Evolutionary conservation across 2,113 vertebrate genomes (phyloP).

Genomic region (Meriones unguiculatus): DNA sequence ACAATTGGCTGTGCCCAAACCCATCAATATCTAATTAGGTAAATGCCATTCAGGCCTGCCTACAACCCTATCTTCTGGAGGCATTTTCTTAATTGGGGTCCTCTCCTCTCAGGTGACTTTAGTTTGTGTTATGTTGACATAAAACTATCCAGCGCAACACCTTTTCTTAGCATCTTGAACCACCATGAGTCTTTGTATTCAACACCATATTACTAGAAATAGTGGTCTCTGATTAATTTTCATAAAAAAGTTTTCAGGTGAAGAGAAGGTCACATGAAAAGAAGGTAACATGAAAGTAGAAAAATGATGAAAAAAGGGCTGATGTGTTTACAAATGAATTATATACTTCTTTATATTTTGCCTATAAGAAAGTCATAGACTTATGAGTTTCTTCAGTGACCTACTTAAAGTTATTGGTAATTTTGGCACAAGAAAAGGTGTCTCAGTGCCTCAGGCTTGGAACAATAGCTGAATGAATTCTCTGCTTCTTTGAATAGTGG

Average conservation of each 20-base stretch:
- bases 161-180: background rate
- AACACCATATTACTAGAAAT: background rate
- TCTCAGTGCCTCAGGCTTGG: background rate
- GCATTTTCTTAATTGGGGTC: background rate
- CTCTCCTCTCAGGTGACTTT: background rate
- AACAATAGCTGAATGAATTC: background rate
- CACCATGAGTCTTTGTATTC: background rate
- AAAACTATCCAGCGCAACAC: background rate
- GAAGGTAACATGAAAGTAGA: background rate
- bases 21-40: background rate
- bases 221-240: background rate
- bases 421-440: background rate
- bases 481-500: slow-evolving; percentile 7
- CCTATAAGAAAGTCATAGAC: background rate
- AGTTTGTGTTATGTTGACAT: background rate
- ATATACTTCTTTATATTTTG: background rate
- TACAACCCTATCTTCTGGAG: background rate
- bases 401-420: background rate
- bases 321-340: background rate
- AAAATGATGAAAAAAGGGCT: background rate
- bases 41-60: background rate
- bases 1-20: background rate
- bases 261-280: background rate
- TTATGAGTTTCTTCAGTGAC: background rate
- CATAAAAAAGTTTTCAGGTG: background rate